These are phyloP conservation scores for Aleiodes sp. DNA, from an alignment of 1,140 invertebrate genomes.

Conservation along the genomic window DNA sequence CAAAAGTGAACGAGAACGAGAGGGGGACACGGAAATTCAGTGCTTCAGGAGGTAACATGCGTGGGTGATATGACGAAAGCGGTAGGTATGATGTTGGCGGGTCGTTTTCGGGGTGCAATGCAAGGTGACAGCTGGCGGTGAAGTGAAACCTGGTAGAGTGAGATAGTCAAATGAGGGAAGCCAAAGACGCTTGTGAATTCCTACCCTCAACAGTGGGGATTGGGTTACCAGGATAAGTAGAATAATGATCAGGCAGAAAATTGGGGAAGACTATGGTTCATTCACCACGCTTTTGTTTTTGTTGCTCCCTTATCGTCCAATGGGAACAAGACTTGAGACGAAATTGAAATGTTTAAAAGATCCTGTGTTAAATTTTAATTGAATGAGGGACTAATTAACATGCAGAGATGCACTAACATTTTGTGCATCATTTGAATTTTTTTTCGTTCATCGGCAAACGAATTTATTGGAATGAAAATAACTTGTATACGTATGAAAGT, in stretches of 20 bases:
- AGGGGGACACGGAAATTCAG: not conserved
- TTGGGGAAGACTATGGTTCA: slow-evolving; percentile 50
- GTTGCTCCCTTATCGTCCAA: too few species aligned
- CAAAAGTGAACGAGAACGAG: not conserved
- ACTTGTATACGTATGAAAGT: too few species aligned
- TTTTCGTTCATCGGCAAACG: too few species aligned
- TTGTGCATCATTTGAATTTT: too few species aligned
- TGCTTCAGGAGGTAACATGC: not conserved
- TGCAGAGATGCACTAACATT: too few species aligned
- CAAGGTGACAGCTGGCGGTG: not conserved
- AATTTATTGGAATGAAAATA: too few species aligned
- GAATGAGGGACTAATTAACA: too few species aligned
- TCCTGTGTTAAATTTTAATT: too few species aligned
- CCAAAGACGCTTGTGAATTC: slow-evolving; percentile 14
- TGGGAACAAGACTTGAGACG: not conserved
- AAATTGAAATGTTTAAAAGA: not conserved
- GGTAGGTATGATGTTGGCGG: not conserved
- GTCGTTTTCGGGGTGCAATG: not conserved
- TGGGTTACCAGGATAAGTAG: slow-evolving; percentile 63
- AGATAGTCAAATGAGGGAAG: slow-evolving; percentile 45
- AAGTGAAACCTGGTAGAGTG: slow-evolving; percentile 8
- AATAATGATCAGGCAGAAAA: slow-evolving; percentile 58
- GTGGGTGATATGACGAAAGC: not conserved
- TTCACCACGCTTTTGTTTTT: slow-evolving; percentile 49
- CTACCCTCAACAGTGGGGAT: slow-evolving; percentile 42